These are phyloP conservation scores for Heliconius aoede DNA, from an alignment of 2,888 invertebrate species.

Conservation along the genomic window DNA sequence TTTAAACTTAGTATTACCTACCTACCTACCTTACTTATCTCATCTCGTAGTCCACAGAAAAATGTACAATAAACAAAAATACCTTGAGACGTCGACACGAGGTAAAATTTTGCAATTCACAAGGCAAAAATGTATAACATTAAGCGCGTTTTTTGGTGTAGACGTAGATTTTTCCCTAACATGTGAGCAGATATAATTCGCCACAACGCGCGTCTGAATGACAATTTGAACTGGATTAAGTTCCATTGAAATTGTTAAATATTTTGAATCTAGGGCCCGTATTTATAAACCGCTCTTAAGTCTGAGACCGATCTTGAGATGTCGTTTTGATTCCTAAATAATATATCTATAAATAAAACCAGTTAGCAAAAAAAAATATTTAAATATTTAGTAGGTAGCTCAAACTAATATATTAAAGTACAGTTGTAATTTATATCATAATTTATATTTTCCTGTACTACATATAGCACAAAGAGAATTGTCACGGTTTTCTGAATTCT, in stretches of 20 bases:
- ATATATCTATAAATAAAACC: too few species aligned
- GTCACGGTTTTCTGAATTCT: conserved; percentile 11
- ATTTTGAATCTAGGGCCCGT: not conserved
- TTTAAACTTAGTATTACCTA: not conserved
- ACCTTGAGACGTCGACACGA: not conserved
- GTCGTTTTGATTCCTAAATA: too few species aligned
- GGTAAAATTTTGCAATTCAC: conserved; percentile 20
- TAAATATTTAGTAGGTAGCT: not conserved
- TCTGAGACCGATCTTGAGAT: too few species aligned
- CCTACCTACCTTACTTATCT: not conserved
- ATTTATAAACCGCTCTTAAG: too few species aligned
- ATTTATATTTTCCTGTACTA: conserved; percentile 7
- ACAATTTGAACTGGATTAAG: not conserved
- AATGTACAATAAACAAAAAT: not conserved
- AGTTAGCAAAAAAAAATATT: not conserved
- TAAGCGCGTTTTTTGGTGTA: conserved; percentile 8
- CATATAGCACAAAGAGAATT: not conserved
- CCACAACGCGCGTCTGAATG: not conserved
- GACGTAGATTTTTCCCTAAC: conserved; percentile 17
- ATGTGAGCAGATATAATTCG: not conserved
- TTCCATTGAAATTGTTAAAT: not conserved
- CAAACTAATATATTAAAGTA: not conserved
- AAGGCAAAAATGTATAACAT: not conserved
- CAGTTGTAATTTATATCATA: not conserved
- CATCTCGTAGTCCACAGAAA: not conserved